Conservation (phyloP, 2,888 invertebrate species). For the Pseudolycoriella hygida region DNA sequence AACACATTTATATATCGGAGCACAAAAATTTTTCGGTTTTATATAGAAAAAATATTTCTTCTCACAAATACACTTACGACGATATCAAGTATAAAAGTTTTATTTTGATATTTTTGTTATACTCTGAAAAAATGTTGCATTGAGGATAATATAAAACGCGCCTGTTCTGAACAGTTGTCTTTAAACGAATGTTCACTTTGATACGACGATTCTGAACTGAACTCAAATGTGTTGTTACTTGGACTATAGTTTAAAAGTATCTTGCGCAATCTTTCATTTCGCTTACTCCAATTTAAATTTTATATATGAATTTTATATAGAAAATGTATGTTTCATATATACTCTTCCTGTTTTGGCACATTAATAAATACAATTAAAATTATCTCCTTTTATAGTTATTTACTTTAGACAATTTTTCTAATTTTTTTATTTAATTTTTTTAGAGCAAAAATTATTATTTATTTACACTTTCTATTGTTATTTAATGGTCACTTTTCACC, state of each 20-base stretch:
- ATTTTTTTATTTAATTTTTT: not conserved
- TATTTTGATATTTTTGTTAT: too few relatives aligned
- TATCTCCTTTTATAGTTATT: constrained; percentile 1
- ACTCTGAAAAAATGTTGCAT: not conserved
- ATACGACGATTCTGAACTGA: constrained; percentile 5
- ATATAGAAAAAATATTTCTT: too few relatives aligned
- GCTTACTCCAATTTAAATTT: constrained; percentile 12
- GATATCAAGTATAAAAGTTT: too few relatives aligned
- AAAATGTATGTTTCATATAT: not conserved
- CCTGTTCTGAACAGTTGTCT: constrained; percentile 31
- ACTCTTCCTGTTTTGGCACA: constrained; percentile 2
- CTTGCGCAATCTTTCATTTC: constrained; percentile 14
- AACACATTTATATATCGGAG: too few relatives aligned
- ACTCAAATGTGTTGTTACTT: constrained; percentile 9
- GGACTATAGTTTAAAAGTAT: constrained; percentile 10
- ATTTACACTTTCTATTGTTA: too few relatives aligned
- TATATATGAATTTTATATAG: constrained; percentile 7
- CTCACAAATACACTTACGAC: too few relatives aligned
- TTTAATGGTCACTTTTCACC: too few relatives aligned
- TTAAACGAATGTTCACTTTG: constrained; percentile 25
- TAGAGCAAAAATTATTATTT: not conserved
- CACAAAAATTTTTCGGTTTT: too few relatives aligned
- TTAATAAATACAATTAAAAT: constrained; percentile 2
- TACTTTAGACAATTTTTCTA: not conserved
- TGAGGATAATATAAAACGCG: constrained; percentile 16